Base-by-base conservation (phyloP, 2,888 invertebrate genomes). In the Latheticus oryzae region DNA sequence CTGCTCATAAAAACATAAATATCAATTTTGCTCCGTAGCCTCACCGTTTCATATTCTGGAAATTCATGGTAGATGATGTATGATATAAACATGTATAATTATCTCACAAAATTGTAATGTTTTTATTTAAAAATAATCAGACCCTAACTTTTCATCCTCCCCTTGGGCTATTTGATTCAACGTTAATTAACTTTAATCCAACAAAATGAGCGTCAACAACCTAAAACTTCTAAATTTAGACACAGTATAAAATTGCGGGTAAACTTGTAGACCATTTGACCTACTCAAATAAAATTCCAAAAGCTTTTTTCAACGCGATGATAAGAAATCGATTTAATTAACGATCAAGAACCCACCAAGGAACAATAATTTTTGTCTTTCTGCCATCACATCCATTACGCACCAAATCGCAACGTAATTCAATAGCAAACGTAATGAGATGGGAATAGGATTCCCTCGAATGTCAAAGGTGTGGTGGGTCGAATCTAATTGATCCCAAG, bases 401-500 rank as follows among this genome's bases (percentile, higher is more conserved):
- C 33, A 23, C 40, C 28, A 8, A 35, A 42, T 45, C 21, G 21
- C 37, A 26, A 11, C 16, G 37, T 45, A 30, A 30, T 30, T 35
- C 54, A 28, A 35, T 48, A 26, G 30, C 23, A 47, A 47, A 24
- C 23, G 47, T 54, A 45, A 54, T 38, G 45, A 54, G 28, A 43
- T 28, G 38, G 45, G 32, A 45, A 53, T 53, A 37, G 38, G 37
- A 48, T 54, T 47, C 37, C 35, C 35, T 37, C 37, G 5, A 47
- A 53, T 38, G 47, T 54, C 45, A 37, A 37, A 48, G 48, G 48
- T 48, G 48, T 37, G 48, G 24, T 48, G 40, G 40, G 30, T 51
- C 45, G 45, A 28, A 45, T 54, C 45, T 45, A 54, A 43, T 54
- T 54, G 45, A 45, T 45, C 43, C 40, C 17, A 16, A 33, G 26